Evolutionary conservation across 2,113 vertebrate species (phyloP).

Genomic region (Phalacrocorax carbo): DNA sequence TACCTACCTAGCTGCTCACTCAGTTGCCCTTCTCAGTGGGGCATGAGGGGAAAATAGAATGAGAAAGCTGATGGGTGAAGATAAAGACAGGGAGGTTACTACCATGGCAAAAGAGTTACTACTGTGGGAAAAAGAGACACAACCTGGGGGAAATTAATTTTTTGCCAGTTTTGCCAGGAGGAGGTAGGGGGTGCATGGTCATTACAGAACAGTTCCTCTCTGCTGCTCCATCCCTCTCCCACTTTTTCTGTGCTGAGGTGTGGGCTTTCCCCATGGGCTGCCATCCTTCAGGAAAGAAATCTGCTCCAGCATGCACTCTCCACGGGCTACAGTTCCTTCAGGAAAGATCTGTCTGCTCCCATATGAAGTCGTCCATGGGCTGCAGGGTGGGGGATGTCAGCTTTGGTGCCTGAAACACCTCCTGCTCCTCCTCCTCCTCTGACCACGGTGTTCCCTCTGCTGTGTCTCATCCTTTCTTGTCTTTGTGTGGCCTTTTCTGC

Average conservation of each 20-base stretch:
- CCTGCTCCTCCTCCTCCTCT: not conserved
- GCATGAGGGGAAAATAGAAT: not conserved
- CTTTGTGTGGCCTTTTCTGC: not conserved
- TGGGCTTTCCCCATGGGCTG: not conserved
- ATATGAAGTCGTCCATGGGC: not conserved
- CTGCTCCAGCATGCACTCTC: not conserved
- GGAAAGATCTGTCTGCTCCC: not conserved
- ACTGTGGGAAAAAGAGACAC: not conserved
- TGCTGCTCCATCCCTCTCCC: not conserved
- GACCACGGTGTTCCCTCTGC: not conserved
- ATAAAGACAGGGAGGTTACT: not conserved
- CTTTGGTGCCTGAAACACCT: not conserved
- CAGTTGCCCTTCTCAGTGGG: not conserved
- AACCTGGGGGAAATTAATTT: not conserved
- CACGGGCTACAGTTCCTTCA: not conserved
- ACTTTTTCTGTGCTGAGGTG: not conserved
- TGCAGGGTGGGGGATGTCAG: not conserved
- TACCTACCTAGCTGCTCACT: not conserved
- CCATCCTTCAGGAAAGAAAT: not conserved
- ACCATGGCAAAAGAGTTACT: not conserved
- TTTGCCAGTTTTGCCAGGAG: not conserved
- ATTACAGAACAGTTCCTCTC: not conserved
- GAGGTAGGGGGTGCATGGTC: fast-evolving
- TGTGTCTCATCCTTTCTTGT: not conserved
- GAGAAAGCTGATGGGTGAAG: not conserved